These are phyloP conservation scores for Serinus canaria DNA, from an alignment of 2,113 vertebrate species.

Conservation along the genomic window DNA sequence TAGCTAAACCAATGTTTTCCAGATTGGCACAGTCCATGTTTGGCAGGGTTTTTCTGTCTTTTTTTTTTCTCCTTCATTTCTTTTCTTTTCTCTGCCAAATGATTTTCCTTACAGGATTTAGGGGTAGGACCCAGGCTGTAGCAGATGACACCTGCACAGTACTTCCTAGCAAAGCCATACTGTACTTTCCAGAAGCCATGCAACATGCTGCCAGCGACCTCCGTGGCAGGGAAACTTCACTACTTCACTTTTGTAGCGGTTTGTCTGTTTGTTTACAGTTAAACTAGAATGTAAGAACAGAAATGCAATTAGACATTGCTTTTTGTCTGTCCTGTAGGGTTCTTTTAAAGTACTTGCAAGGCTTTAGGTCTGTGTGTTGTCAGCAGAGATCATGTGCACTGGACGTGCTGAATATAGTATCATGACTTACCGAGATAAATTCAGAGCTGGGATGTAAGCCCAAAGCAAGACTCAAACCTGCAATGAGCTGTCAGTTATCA, in stretches of 20 bases:
- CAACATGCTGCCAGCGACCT: not conserved
- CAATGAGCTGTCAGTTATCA: not conserved
- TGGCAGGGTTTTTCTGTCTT: not conserved
- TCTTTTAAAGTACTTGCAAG: not conserved
- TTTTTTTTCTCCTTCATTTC: not conserved
- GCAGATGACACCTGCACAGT: slow-evolving; percentile 65
- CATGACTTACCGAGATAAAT: slow-evolving; percentile 54
- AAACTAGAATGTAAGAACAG: not conserved
- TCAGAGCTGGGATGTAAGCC: slow-evolving; percentile 53
- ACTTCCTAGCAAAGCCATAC: not conserved
- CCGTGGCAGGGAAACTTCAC: not conserved
- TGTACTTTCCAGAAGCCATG: not conserved
- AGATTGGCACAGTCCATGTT: not conserved
- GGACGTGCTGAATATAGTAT: slow-evolving; percentile 48
- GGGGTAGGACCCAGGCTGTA: not conserved
- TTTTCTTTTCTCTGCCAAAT: not conserved
- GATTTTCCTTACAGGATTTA: not conserved
- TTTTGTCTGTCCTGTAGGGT: not conserved
- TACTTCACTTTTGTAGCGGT: not conserved
- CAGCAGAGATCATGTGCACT: not conserved
- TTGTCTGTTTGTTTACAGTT: not conserved
- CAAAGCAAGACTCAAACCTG: not conserved
- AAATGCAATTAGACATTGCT: not conserved
- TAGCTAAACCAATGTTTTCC: not conserved
- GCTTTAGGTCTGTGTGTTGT: not conserved